phyloP scores from a whole-genome alignment of 2,797 vertebrate genomes.

The Rhynchonycteris naso region DNA sequence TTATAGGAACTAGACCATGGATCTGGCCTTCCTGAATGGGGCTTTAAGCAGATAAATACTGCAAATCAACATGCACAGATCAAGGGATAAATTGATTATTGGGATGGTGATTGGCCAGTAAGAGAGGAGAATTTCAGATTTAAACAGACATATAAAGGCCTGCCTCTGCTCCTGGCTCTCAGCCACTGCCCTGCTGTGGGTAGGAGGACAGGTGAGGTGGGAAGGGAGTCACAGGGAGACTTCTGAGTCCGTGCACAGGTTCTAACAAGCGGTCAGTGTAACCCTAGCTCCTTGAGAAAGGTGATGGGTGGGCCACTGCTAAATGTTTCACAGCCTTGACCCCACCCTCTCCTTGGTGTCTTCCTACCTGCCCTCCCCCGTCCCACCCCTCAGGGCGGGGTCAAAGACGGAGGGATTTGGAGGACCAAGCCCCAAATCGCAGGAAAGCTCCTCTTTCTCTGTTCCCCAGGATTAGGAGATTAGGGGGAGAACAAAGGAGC shows the following conservation, averaged over 20 bases:
- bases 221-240: neutral
- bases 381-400: slow-evolving; percentile 34
- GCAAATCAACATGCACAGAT: neutral
- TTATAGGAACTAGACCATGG: neutral
- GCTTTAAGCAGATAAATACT: neutral
- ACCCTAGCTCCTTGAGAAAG: slow-evolving; percentile 28
- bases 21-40: neutral
- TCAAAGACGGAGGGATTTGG: slow-evolving; percentile 70
- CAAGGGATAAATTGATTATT: neutral
- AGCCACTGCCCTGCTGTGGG: no score
- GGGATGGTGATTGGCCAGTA: neutral
- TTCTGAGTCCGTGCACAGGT: neutral
- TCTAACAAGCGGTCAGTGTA: neutral
- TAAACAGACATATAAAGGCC: neutral
- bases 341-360: slow-evolving; percentile 18
- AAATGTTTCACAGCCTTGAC: neutral
- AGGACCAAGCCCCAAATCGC: neutral
- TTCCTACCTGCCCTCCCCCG: slow-evolving; percentile 34
- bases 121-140: neutral
- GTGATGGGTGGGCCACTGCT: neutral
- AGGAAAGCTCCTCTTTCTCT: slow-evolving; percentile 66
- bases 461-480: slow-evolving; percentile 70
- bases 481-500: slow-evolving; percentile 67
- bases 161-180: neutral
- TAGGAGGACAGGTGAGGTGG: neutral